phyloP scores from a whole-genome alignment of 2,113 vertebrate species.

The Dromiciops gliroides region DNA sequence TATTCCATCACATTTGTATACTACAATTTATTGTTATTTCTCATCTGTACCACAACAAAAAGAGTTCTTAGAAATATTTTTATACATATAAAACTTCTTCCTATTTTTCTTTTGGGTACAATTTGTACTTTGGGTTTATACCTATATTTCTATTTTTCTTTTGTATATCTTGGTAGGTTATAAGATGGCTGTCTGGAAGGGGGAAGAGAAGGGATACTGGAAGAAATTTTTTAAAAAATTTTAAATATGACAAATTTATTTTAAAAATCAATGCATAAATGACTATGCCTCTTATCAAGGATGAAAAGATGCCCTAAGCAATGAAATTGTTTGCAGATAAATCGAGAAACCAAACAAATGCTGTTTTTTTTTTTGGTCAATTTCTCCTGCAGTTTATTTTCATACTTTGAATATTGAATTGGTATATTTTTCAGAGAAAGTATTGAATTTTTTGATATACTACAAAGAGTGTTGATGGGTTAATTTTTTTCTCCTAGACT shows the following conservation, averaged over 20 bases:
- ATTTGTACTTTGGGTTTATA: not conserved
- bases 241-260: not conserved
- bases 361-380: not conserved
- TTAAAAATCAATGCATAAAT: not conserved
- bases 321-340: not conserved
- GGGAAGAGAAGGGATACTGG: not conserved
- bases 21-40: not conserved
- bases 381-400: slow-evolving; percentile 11
- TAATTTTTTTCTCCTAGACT: slow-evolving; percentile 68
- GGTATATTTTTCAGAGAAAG: not conserved
- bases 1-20: not conserved
- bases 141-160: not conserved
- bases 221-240: not conserved
- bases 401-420: not conserved
- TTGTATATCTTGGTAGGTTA: not conserved
- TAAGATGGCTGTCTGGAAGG: not conserved
- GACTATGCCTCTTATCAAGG: slow-evolving; percentile 2
- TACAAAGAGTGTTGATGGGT: not conserved
- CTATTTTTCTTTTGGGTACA: not conserved
- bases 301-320: slow-evolving; percentile 16
- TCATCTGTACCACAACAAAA: not conserved
- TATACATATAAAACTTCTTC: not conserved
- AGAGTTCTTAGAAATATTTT: not conserved
- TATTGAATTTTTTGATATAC: slow-evolving; percentile 1
- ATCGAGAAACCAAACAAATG: slow-evolving; percentile 10